These are phyloP conservation scores for Ceratothoa steindachneri DNA, from an alignment of 2,888 invertebrate species.

Conservation along the genomic window DNA sequence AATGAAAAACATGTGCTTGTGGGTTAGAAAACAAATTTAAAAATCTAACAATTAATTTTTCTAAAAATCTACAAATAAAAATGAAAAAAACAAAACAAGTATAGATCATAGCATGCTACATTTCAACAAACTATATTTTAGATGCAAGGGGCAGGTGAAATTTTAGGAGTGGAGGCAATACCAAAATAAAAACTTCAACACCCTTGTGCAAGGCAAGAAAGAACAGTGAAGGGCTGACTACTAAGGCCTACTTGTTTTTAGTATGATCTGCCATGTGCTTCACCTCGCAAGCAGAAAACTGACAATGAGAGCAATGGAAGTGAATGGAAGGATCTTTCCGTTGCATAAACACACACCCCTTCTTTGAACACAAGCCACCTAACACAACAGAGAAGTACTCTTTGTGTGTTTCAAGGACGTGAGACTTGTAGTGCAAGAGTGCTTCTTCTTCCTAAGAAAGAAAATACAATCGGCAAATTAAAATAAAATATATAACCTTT, in stretches of 20 bases:
- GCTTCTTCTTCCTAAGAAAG: constrained; percentile 35
- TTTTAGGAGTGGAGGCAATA: too few relatives aligned
- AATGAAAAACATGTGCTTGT: too few relatives aligned
- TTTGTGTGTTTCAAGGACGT: constrained; percentile 43
- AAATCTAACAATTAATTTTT: too few relatives aligned
- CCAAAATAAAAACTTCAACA: too few relatives aligned
- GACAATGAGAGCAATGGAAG: constrained; percentile 44
- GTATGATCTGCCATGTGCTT: constrained; percentile 17
- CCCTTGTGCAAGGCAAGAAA: too few relatives aligned
- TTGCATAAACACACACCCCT: constrained; percentile 27
- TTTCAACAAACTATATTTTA: too few relatives aligned
- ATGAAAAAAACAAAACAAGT: too few relatives aligned
- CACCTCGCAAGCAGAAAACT: constrained; percentile 39
- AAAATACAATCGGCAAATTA: neutral
- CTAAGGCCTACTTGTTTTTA: constrained; percentile 10
- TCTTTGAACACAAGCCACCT: constrained; percentile 30
- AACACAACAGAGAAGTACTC: constrained; percentile 43
- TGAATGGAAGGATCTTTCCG: constrained; percentile 34
- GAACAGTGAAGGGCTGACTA: neutral
- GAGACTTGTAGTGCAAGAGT: constrained; percentile 43
- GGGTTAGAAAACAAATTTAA: too few relatives aligned
- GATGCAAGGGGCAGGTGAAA: too few relatives aligned
- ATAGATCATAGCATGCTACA: too few relatives aligned
- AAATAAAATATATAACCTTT: neutral
- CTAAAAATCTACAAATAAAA: too few relatives aligned